A percentile compares a stretch with the other conserved stretches of the same genome.
Evolutionary conservation across 2,113 vertebrate species (phyloP).

Genomic region (Pica pica): DNA sequence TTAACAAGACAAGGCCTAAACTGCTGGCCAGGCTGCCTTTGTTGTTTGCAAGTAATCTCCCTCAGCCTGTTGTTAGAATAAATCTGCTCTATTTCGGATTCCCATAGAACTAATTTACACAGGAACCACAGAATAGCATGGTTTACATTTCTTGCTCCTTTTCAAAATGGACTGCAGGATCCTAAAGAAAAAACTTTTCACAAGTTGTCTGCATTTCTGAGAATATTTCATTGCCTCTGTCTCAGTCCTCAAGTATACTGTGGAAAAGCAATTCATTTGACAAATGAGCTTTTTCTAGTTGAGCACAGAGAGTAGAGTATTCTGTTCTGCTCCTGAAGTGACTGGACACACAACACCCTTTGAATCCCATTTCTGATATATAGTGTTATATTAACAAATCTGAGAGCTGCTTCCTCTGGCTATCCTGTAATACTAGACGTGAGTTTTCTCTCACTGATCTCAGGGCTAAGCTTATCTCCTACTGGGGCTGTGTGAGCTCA

Average conservation of each 20-base stretch:
- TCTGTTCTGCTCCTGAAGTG: rapidly evolving
- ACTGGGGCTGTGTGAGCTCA: background rate
- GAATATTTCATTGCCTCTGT: background rate
- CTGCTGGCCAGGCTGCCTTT: slow-evolving; percentile 51
- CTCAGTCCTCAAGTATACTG: background rate
- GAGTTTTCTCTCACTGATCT: background rate
- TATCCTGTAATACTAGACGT: background rate
- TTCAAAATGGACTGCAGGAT: background rate
- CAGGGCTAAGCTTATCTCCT: background rate
- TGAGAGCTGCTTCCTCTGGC: background rate
- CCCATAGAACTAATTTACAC: slow-evolving; percentile 29
- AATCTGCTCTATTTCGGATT: slow-evolving; percentile 57
- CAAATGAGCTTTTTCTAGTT: background rate
- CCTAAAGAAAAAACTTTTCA: background rate
- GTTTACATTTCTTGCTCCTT: slow-evolving; percentile 31
- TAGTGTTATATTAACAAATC: background rate
- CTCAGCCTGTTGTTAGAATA: slow-evolving; percentile 42
- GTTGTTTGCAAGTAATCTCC: slow-evolving; percentile 57
- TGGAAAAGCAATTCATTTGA: background rate
- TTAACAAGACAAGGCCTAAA: slow-evolving; percentile 59
- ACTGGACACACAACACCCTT: background rate
- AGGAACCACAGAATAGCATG: background rate
- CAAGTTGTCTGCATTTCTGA: background rate
- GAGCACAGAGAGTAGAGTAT: background rate
- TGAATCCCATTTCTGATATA: background rate